These are phyloP conservation scores for Plagiodera versicolora DNA, from an alignment of 2,888 invertebrate genomes.

Conservation along the genomic window DNA sequence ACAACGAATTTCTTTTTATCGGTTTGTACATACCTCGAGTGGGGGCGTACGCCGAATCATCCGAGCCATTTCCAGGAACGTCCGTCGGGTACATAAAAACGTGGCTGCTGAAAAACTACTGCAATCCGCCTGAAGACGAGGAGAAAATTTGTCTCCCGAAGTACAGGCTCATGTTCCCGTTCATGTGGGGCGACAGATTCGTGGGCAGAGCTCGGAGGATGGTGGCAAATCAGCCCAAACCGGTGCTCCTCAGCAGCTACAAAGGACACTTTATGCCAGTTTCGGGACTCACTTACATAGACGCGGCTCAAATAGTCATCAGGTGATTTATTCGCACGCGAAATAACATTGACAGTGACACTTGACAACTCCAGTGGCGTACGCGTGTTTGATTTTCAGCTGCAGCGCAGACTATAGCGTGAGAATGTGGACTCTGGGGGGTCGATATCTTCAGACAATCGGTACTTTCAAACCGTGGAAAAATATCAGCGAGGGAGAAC, in stretches of 20 bases:
- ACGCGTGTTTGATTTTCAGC: conserved; percentile 31
- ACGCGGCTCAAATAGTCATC: conserved; percentile 66
- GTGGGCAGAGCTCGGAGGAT: conserved; percentile 70
- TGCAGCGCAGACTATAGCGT: conserved; percentile 62
- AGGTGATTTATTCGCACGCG: conserved; percentile 56
- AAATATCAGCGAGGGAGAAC: conserved; percentile 45
- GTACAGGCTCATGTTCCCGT: conserved; percentile 70
- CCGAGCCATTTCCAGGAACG: conserved; percentile 48
- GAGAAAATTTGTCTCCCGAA: conserved; percentile 63
- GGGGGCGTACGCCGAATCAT: conserved; percentile 61
- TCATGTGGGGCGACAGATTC: conserved; percentile 70
- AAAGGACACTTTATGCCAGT: conserved; percentile 72
- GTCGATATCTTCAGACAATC: conserved; percentile 69
- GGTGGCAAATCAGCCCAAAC: conserved; percentile 63
- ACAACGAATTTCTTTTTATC: conserved; percentile 65
- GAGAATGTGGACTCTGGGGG: conserved; percentile 74
- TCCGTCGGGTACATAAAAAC: conserved; percentile 78
- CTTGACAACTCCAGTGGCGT: too few relatives aligned
- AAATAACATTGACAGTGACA: not conserved
- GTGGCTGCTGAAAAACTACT: conserved; percentile 74
- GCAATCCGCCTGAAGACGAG: conserved; percentile 55
- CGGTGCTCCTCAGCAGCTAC: conserved; percentile 69
- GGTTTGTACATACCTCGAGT: not conserved
- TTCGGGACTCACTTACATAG: conserved; percentile 67
- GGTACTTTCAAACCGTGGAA: conserved; percentile 71